phyloP scores from a whole-genome alignment of 2,888 invertebrate genomes.

The Stenurella melanura region DNA sequence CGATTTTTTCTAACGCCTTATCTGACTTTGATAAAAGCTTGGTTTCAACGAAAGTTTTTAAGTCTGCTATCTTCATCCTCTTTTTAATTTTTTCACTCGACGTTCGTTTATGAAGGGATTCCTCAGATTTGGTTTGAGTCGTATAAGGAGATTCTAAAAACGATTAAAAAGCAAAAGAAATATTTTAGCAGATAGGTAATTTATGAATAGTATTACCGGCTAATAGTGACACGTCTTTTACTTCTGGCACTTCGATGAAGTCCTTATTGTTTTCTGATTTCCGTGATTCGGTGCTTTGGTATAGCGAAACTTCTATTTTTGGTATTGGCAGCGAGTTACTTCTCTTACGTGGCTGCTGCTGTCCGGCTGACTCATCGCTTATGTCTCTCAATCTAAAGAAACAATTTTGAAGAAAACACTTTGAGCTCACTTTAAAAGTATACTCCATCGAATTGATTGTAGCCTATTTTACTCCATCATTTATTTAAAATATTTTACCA shows the following conservation, averaged over 20 bases:
- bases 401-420: constrained; percentile 8
- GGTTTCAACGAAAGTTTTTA: constrained; percentile 93
- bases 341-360: constrained; percentile 87
- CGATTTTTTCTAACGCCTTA: constrained; percentile 92
- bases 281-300: constrained; percentile 84
- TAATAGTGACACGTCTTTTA: constrained; percentile 80
- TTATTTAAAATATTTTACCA: not conserved
- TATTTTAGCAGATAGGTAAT: not conserved
- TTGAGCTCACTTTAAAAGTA: constrained; percentile 5
- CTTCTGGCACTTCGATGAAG: constrained; percentile 86
- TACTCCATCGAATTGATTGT: not conserved
- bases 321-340: constrained; percentile 96
- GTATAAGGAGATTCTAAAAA: constrained; percentile 73
- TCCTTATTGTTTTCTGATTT: constrained; percentile 81
- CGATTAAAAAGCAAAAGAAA: not conserved
- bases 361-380: constrained; percentile 86
- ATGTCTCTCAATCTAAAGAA: constrained; percentile 85
- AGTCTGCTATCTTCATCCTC: constrained; percentile 93
- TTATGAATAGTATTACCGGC: constrained; percentile 72
- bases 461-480: not conserved
- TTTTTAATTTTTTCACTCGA: constrained; percentile 86
- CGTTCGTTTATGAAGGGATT: constrained; percentile 77
- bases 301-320: constrained; percentile 91
- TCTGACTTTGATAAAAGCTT: constrained; percentile 93
- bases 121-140: constrained; percentile 71